These are phyloP conservation scores for Ornithoptera priamus DNA, from an alignment of 2,888 invertebrate species.

Conservation along the genomic window DNA sequence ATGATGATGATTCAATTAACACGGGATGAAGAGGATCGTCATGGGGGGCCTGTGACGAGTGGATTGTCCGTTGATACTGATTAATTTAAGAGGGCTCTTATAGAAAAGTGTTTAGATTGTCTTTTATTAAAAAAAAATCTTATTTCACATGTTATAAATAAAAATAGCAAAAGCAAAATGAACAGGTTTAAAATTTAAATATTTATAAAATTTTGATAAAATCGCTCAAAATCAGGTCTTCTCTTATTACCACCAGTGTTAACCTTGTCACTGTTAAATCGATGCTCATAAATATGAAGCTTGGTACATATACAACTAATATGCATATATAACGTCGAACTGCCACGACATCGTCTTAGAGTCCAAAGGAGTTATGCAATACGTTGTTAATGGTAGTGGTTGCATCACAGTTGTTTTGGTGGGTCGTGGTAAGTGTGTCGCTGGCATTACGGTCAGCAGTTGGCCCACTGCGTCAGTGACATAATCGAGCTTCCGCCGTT, in stretches of 20 bases:
- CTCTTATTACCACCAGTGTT: conserved; percentile 14
- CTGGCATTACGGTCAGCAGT: conserved; percentile 70
- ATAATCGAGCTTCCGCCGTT: conserved; percentile 74
- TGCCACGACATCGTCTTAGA: conserved; percentile 45
- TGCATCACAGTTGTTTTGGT: conserved; percentile 75
- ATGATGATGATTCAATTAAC: too few species aligned
- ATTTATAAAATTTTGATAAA: conserved; percentile 4
- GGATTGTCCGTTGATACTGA: too few species aligned
- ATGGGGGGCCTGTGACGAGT: too few species aligned
- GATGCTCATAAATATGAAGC: conserved; percentile 22
- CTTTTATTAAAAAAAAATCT: neutral
- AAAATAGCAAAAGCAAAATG: neutral
- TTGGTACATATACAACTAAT: conserved; percentile 24
- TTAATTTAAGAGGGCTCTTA: too few species aligned
- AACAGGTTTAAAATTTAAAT: neutral
- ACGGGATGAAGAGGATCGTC: too few species aligned
- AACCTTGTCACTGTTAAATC: conserved; percentile 28
- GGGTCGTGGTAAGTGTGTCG: conserved; percentile 76
- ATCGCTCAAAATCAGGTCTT: conserved; percentile 4
- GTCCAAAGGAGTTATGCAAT: conserved; percentile 60
- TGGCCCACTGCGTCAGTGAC: conserved; percentile 72
- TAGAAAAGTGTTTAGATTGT: neutral
- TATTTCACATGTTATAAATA: neutral
- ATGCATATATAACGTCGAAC: conserved; percentile 17
- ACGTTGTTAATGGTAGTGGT: conserved; percentile 59